Base-by-base conservation (phyloP, 2,888 invertebrate genomes). In the Leptopilina drosophilae region DNA sequence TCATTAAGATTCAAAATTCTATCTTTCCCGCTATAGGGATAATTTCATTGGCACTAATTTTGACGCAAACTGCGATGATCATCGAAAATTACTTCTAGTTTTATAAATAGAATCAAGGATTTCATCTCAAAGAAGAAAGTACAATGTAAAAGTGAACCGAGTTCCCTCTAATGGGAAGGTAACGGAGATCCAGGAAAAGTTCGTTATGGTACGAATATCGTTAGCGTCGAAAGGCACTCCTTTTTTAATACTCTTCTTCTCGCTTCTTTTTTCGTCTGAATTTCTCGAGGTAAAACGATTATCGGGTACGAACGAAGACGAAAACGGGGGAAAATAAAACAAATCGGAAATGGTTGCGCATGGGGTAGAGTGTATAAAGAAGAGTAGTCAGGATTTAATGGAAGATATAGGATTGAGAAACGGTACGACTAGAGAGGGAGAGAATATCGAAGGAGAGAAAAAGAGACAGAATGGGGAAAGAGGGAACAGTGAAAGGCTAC, bases 151-250 rank as follows among this genome's bases (percentile, higher is more conserved):
- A 42, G 53, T 3, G 33, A 42, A 12, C 66, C 20, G 65, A 77
- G 77, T 77, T 42, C 77, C 73, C 64, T 11, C 11, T 66, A 76
- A 73, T 53, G 66, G 46, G 69, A 2, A 62, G 77, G 76, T 62
- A 76, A 69, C 69, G 69, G 65, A n/a, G 66, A 64, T n/a, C 62
- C 46, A 77, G 59, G 69, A 64, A 73, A 64, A 69, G 76, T 81
- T 81, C 79, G 81, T 81, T 81, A 79, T 78, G 79, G 78, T 81
- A 79, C 79, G 77, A 78, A 77, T 77, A 77, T 81, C 78, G 81
- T 81, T 79, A 79, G 53, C 56, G 49, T 46, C 40, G 62, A 65
- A 20, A 62, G 59, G 76, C 56, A 62, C 59, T 76, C 42, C 11
- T 69, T 56, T 69, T 49, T 42, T 42, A 42, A 42, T 42, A 42